Base-by-base conservation (phyloP, 2,113 vertebrate species). In the Nerophis lumbriciformis region DNA sequence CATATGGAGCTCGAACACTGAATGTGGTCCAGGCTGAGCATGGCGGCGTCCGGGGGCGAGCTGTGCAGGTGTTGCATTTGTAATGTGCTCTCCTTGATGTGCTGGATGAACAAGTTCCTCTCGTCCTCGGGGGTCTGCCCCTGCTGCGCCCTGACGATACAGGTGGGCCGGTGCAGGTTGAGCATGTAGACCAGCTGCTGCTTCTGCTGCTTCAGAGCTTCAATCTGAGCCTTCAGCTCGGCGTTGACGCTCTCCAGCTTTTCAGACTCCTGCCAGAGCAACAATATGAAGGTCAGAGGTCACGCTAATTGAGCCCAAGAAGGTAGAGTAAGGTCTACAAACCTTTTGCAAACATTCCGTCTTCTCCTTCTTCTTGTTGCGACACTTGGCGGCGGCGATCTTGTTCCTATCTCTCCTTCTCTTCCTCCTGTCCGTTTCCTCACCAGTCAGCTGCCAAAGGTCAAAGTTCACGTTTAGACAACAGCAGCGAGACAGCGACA, bases 151-250 rank as follows among this genome's bases (percentile, higher is more conserved):
- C 94, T 93, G 65, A 99, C 97, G 68, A 99, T 99, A 79, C 97
- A 99, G 0, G 96, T 99, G 36, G 96, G 97, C 64, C 95, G 90
- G 78, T 99, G 96, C 53, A 98, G 92, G 71, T 99, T 99, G 10
- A 99, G 91, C 96, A 99, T 98, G 90, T 98, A 97, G 78, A 98
- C 95, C 83, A 99, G 86, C 85, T 96, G 95, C 86, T 99, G 97
- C 84, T 98, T 98, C 90, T 99, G 96, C 0, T 92, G 94, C 90
- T 97, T 97, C 73, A 99, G 90, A 81, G 94, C 93, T 88, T 98
- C 94, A 0, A 99, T 98, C 78, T 99, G 97, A 50, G 95, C 93
- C 85, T 98, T 98, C 83, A 99, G 77, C n/a, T 97, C 95, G 0
- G 93, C 87, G 21, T 99, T 99, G 69, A 98, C 93, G 0, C 85